A percentile compares a stretch with the other conserved stretches of the same genome.
Conservation (phyloP, 2,888 invertebrate species). For the Sminthurinus aureus region DNA sequence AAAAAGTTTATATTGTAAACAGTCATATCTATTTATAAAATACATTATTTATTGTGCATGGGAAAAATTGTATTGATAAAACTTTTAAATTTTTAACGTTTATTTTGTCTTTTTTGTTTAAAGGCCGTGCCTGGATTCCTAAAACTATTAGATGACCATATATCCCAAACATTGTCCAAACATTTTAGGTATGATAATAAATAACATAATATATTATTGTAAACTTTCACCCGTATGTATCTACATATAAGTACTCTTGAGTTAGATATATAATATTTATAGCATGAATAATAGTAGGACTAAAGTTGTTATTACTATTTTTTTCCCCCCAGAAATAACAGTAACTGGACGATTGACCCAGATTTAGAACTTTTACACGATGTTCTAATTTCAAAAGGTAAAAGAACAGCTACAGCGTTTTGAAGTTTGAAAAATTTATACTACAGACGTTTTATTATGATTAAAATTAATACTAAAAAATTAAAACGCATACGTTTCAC, state of each 20-base stretch:
- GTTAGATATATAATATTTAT: no score
- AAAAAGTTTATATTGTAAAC: neutral
- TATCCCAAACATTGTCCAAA: conserved; percentile 48
- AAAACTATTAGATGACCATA: conserved; percentile 53
- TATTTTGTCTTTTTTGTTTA: neutral
- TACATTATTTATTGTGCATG: neutral
- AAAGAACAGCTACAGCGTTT: no score
- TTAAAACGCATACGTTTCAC: no score
- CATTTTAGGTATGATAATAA: no score
- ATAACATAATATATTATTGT: no score
- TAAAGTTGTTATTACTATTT: no score
- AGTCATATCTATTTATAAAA: neutral
- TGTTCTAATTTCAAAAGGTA: conserved; percentile 54
- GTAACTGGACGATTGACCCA: conserved; percentile 53
- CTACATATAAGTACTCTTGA: no score
- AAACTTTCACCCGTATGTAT: no score
- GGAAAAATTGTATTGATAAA: neutral
- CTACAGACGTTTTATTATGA: no score
- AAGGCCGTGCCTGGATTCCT: conserved; percentile 54
- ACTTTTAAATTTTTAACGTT: neutral
- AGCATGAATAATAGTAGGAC: no score
- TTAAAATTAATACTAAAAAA: no score
- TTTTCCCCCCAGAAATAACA: no score
- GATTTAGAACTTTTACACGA: conserved; percentile 57
- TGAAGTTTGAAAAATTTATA: neutral